Evolutionary conservation across 2,888 invertebrate genomes (phyloP), one percentile per base, ranked within the genome.

Genomic region (Cryptocephalus moraei): DNA sequence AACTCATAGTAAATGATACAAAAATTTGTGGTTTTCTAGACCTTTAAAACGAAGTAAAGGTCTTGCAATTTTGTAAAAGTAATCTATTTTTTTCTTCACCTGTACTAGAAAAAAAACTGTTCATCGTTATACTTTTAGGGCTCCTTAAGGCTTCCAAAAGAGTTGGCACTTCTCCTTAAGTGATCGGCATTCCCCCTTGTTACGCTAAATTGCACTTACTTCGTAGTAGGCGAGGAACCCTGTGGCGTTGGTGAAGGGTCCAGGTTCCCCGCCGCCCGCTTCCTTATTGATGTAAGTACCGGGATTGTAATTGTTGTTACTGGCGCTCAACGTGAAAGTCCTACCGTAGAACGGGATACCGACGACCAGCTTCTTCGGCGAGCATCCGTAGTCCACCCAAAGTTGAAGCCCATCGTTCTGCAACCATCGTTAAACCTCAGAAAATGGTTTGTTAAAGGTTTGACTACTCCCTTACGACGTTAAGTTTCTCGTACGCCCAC

Each of bases 241-340:
- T 48, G 86, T 84, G 22, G 90, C 91, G 52, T 86, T 85, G 0
- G 91, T 92, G 63, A 82, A 92, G 1, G 86, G 84, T 0, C 91
- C 91, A 0, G 91, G 86, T 10, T 77, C 78, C 0, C 91, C 92
- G 14, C 91, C 91, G 1, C 87, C 91, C 4, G 89, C 89, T 73
- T 91, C 92, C 68, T 91, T 91, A 66, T 91, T 89, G 63, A 92
- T 89, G 65, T 85, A 90, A 0, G 91, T 91, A 33, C 91, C 90
- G 36, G 85, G 77, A 44, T 81, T 81, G 64, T 90, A 86, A 73
- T 91, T 89, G 54, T 77, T 88, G 68, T 89, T 91, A 9, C 90
- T 84, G 47, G 78, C 79, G 47, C 89, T 84, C 22, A 92, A 73
- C 0, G 91, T 91, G 66, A 82, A 92, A 1, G 87, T 84, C 45